Evolutionary conservation across 2,113 vertebrate species (phyloP).

Genomic region (Benitochromis conjunctus): DNA sequence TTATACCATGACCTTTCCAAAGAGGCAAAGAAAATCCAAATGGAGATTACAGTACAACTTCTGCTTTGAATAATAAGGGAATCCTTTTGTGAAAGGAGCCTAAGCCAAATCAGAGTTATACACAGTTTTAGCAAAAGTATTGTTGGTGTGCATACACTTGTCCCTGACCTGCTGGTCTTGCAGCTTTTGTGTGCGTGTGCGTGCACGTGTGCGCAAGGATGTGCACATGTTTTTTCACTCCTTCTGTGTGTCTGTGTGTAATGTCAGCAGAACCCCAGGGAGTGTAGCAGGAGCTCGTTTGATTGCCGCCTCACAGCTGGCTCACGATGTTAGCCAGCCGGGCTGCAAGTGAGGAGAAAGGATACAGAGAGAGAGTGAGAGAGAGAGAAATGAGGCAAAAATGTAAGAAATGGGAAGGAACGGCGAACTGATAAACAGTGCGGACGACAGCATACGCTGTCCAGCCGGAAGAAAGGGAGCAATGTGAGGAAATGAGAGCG

Average conservation of each 20-base stretch:
- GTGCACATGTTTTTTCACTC: not conserved
- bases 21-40: not conserved
- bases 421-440: conserved; percentile 5
- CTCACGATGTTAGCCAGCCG: conserved; percentile 9
- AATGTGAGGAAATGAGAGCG: not conserved
- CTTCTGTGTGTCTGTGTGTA: not conserved
- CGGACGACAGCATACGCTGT: not conserved
- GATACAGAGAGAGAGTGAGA: not conserved
- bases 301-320: conserved; percentile 57
- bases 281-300: conserved; percentile 39
- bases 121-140: not conserved
- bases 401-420: not conserved
- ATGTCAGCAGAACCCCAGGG: conserved; percentile 40
- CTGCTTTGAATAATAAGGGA: conserved; percentile 1
- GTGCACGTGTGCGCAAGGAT: not conserved
- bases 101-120: not conserved
- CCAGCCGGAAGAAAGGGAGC: not conserved
- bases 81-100: not conserved
- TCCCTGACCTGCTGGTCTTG: not conserved
- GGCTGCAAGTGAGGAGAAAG: not conserved
- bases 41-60: not conserved
- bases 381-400: not conserved
- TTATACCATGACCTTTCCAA: conserved; percentile 14
- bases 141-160: not conserved
- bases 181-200: not conserved